Base-by-base conservation (phyloP, 37 sponge, comb jelly and placozoan species). In the Axinella damicornis region DNA sequence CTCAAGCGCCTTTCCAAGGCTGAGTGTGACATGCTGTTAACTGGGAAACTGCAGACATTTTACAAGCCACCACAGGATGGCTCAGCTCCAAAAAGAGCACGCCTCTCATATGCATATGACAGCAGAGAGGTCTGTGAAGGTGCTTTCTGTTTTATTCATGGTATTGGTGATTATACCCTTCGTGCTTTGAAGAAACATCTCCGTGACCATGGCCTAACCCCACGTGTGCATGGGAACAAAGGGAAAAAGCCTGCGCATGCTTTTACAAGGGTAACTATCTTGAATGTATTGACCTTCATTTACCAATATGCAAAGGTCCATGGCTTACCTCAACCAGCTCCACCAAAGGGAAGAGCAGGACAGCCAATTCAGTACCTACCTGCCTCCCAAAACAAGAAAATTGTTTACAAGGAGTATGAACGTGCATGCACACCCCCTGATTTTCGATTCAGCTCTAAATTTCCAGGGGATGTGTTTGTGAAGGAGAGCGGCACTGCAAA, bases 121-220 rank as follows among this genome's bases (percentile, higher is more conserved):
- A 61, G 62, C 62, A 61, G 62, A 61, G 62, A 61, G 62, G n/a
- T 61, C n/a, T 61, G 62, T 61, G 62, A 61, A 61, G 62, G 62
- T 61, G 62, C 62, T 14, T 61, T 61, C 11, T 61, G 62, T 25
- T 61, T 61, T 25, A 61, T 61, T 61, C 62, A 61, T 61, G 62
- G 62, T 22, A 25, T 61, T 22, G 62, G 62, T 61, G 62, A 61
- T 61, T 61, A 27, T 61, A 27, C 62, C 62, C 62, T 61, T 14
- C 62, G 5, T 22, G n/a, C 62, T 61, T 61, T 61, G 62, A 61
- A 61, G 25, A 61, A 61, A 61, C 62, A 61, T 25, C 62, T 61
- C 27, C 62, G 62, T 61, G 13, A 61, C 62, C n/a, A 61, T 14
- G 62, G 62, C n/a, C 25, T 61, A 4, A 61, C 62, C 27, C 62